Evolutionary conservation across 2,888 invertebrate species (phyloP), one percentile per base, ranked within the genome.

Genomic region (Troilus luridus): DNA sequence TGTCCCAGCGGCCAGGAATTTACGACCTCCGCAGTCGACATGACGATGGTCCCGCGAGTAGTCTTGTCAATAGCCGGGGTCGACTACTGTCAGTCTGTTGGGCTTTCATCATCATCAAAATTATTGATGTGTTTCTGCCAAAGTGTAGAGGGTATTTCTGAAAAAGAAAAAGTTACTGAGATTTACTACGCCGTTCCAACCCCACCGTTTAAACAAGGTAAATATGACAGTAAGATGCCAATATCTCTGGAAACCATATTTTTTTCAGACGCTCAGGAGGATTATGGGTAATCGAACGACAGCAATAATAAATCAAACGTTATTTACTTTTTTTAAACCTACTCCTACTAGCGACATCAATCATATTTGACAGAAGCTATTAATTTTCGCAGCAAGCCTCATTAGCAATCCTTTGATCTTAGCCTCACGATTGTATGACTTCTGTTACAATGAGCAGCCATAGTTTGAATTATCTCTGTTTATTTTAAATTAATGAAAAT

Each of bases 321-420:
- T 77, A 77, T 41, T 77, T 27, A 77, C 12, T 41, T 24, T 67
- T 67, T 67, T 67, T 24, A 24, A 67, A 67, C n/a, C 41, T 56
- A n/a, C n/a, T 19, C 41, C 54, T 85, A n/a, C 19, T 21, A n/a
- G 11, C 11, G 10, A 0, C 56, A 85, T 85, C 56, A 85, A 56
- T 85, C 85, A 56, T n/a, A 5, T n/a, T n/a, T 85, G 85, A 85
- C 85, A 85, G 85, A 58, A n/a, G 85, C 85, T 11, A 85, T 85
- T 85, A 56, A 56, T n/a, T 85, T 85, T 58, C n/a, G 85, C 6
- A 81, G 19, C 0, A n/a, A n/a, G 56, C n/a, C 11, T 58, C 85
- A 85, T 85, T 58, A 85, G 85, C 17, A 5, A 5, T 14, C 24
- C 72, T 77, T 77, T 41, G 17, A 77, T 41, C 72, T 77, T 41